Evolutionary conservation across 2,797 vertebrate genomes (phyloP).

Genomic region (Hybognathus amarus): DNA sequence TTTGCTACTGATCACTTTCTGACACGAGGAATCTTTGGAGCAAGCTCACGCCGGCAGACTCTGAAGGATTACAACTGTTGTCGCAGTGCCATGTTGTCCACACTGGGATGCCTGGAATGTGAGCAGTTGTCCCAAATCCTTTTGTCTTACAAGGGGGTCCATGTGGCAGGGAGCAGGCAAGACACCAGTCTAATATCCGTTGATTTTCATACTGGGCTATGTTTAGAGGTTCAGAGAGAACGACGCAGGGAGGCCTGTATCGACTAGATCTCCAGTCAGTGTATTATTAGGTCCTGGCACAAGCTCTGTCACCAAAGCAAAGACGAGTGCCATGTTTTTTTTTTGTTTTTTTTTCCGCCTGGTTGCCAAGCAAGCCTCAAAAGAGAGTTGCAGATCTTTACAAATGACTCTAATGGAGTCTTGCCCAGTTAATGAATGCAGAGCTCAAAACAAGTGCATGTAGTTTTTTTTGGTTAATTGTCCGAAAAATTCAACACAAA

Average conservation of each 20-base stretch:
- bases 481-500: not conserved
- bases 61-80: slow-evolving; percentile 59
- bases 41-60: slow-evolving; percentile 40
- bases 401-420: not conserved
- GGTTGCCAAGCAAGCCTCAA: slow-evolving; percentile 48
- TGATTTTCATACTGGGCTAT: slow-evolving; percentile 32
- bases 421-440: slow-evolving; percentile 12
- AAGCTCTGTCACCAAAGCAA: slow-evolving; percentile 50
- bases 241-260: slow-evolving; percentile 53
- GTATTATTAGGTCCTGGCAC: slow-evolving; percentile 67
- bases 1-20: not conserved
- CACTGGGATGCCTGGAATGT: slow-evolving; percentile 61
- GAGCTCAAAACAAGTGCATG: slow-evolving; percentile 24
- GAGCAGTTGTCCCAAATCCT: slow-evolving; percentile 72
- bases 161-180: slow-evolving; percentile 64
- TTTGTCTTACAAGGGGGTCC: slow-evolving; percentile 66
- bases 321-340: slow-evolving; percentile 57
- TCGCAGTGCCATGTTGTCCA: slow-evolving; percentile 57
- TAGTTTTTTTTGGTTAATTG: not conserved
- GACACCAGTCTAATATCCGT: slow-evolving; percentile 23
- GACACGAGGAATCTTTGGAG: slow-evolving; percentile 25
- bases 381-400: slow-evolving; percentile 41
- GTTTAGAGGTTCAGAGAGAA: slow-evolving; percentile 66
- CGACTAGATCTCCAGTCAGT: slow-evolving; percentile 58
- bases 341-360: slow-evolving; percentile 55